These are phyloP conservation scores for Athalia rosae DNA, from an alignment of 2,888 invertebrate genomes.

Conservation along the genomic window DNA sequence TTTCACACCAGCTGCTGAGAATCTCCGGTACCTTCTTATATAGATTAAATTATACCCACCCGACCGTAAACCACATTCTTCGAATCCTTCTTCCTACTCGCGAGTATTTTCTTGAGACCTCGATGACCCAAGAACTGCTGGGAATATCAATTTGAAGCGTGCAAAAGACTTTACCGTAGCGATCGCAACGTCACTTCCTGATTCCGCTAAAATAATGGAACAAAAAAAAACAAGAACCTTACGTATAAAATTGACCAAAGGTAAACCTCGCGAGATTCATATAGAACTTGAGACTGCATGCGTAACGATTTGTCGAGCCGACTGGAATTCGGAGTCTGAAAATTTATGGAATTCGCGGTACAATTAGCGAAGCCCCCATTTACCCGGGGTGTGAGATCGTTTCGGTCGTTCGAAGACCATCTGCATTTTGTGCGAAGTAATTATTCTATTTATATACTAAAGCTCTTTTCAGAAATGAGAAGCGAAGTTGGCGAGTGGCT, in stretches of 20 bases:
- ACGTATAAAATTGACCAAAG: too few relatives aligned
- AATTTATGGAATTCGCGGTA: too few relatives aligned
- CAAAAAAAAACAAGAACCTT: too few relatives aligned
- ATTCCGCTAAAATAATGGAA: not conserved
- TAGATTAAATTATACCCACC: too few relatives aligned
- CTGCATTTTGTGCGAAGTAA: not conserved
- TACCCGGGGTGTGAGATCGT: not conserved
- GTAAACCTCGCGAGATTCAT: too few relatives aligned
- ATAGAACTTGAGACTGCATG: too few relatives aligned
- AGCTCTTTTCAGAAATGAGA: conserved; percentile 66
- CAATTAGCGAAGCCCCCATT: too few relatives aligned
- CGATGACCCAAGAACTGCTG: not conserved
- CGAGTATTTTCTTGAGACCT: not conserved
- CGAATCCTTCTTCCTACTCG: not conserved
- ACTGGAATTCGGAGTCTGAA: too few relatives aligned
- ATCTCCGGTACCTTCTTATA: too few relatives aligned
- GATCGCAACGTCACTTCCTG: not conserved
- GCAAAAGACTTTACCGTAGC: not conserved
- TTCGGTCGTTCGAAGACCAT: not conserved
- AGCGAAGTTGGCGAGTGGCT: conserved; percentile 73
- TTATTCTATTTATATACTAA: not conserved
- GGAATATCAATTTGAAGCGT: conserved; percentile 17
- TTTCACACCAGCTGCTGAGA: too few relatives aligned
- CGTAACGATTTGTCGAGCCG: too few relatives aligned
- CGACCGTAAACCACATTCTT: not conserved